These are phyloP conservation scores for Oscheius sp. DNA, from an alignment of 2,888 invertebrate genomes.

Conservation along the genomic window DNA sequence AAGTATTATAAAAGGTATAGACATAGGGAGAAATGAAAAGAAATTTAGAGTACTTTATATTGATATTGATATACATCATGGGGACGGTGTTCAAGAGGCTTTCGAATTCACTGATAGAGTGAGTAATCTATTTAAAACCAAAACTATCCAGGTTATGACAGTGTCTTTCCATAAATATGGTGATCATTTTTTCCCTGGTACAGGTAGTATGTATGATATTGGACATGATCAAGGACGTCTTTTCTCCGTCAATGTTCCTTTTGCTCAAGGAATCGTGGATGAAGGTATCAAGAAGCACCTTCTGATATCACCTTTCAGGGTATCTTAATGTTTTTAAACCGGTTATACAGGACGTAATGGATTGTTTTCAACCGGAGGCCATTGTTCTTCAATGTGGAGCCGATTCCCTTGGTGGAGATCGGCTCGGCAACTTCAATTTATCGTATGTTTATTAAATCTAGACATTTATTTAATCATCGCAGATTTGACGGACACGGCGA, in stretches of 20 bases:
- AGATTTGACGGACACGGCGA: constrained; percentile 75
- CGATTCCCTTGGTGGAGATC: constrained; percentile 93
- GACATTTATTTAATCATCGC: too few species aligned
- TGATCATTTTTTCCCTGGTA: constrained; percentile 96
- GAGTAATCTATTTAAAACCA: neutral
- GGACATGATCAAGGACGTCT: constrained; percentile 89
- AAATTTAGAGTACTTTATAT: constrained; percentile 86
- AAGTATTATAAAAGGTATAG: constrained; percentile 73
- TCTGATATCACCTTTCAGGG: constrained; percentile 74
- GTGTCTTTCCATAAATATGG: constrained; percentile 95
- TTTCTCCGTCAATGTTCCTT: constrained; percentile 96
- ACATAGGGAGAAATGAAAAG: constrained; percentile 12
- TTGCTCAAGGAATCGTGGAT: constrained; percentile 97
- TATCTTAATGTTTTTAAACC: constrained; percentile 83
- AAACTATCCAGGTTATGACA: constrained; percentile 86
- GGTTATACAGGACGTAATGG: constrained; percentile 87
- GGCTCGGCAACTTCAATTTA: constrained; percentile 93
- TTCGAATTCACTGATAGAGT: constrained; percentile 69
- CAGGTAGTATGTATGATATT: constrained; percentile 97
- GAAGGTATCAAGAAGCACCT: constrained; percentile 70
- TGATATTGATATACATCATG: constrained; percentile 98
- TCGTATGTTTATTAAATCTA: too few species aligned
- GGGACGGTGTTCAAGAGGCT: constrained; percentile 70
- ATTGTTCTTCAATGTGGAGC: constrained; percentile 96
- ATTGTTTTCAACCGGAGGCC: constrained; percentile 91